Percentiles rank a stretch among this genome's conserved stretches.
phyloP scores from a whole-genome alignment of 2,797 vertebrate species.

The Chloroceryle inda region DNA sequence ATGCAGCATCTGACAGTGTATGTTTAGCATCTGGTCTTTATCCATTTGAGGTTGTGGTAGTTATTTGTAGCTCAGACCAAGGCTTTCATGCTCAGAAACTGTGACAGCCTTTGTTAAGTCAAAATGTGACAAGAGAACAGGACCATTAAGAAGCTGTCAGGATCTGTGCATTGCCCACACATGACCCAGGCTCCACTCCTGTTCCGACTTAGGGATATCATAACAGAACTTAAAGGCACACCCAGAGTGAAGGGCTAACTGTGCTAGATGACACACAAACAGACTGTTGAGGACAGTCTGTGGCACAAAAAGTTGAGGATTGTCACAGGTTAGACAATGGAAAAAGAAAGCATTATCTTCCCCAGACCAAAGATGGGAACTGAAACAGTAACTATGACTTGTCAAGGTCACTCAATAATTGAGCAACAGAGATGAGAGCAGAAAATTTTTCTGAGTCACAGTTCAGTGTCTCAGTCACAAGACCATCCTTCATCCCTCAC shows the following conservation, averaged over 20 bases:
- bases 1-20: slow-evolving; percentile 27
- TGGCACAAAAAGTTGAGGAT: not conserved
- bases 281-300: not conserved
- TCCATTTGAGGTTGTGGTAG: not conserved
- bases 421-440: slow-evolving; percentile 11
- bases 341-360: not conserved
- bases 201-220: not conserved
- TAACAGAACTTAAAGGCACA: not conserved
- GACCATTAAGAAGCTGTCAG: not conserved
- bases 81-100: not conserved
- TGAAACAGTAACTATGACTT: not conserved
- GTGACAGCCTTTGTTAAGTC: not conserved
- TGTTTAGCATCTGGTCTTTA: not conserved
- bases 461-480: slow-evolving; percentile 21
- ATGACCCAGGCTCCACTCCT: not conserved
- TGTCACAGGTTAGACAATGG: not conserved
- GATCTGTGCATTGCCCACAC: not conserved
- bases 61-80: slow-evolving; percentile 14
- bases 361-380: not conserved
- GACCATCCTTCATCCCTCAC: slow-evolving; percentile 10
- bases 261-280: not conserved
- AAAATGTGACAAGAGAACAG: not conserved
- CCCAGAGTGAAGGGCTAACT: not conserved
- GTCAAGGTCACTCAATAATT: slow-evolving; percentile 35
- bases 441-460: slow-evolving; percentile 45